phyloP scores from a whole-genome alignment of 2,888 invertebrate species.

The Phlogophora meticulosa region DNA sequence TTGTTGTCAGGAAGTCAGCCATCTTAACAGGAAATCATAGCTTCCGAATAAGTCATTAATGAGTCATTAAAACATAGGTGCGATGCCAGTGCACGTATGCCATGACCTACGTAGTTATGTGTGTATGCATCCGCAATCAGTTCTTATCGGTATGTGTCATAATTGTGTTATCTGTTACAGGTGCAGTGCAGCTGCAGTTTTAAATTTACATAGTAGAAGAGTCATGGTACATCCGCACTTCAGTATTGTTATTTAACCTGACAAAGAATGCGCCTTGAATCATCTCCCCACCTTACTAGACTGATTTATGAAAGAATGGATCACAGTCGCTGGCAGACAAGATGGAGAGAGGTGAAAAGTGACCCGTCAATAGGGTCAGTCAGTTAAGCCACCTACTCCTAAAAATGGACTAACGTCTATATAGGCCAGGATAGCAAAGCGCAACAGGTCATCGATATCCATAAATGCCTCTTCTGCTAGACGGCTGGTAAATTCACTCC shows the following conservation, averaged over 20 bases:
- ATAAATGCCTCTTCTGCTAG: neutral
- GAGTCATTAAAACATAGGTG: constrained; percentile 55
- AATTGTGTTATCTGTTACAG: constrained; percentile 49
- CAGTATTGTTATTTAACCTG: neutral
- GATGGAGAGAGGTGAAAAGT: too few species aligned
- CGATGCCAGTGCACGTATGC: constrained; percentile 41
- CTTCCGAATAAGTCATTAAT: constrained; percentile 65
- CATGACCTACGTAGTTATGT: constrained; percentile 42
- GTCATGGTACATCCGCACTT: constrained; percentile 12
- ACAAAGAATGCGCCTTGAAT: neutral
- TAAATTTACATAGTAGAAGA: constrained; percentile 4
- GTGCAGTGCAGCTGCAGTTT: constrained; percentile 41
- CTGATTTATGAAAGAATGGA: neutral
- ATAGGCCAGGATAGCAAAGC: neutral
- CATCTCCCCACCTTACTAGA: too few species aligned
- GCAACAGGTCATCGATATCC: neutral
- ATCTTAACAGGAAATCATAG: constrained; percentile 53
- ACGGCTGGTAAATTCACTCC: constrained; percentile 1
- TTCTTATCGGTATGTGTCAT: constrained; percentile 55
- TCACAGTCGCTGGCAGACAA: too few species aligned
- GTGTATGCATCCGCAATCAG: constrained; percentile 52
- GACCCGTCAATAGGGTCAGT: too few species aligned
- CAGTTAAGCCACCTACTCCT: neutral
- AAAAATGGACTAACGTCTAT: neutral
- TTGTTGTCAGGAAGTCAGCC: constrained; percentile 42